phyloP scores from a whole-genome alignment of 2,113 vertebrate species.

The Vanacampus margaritifer region DNA sequence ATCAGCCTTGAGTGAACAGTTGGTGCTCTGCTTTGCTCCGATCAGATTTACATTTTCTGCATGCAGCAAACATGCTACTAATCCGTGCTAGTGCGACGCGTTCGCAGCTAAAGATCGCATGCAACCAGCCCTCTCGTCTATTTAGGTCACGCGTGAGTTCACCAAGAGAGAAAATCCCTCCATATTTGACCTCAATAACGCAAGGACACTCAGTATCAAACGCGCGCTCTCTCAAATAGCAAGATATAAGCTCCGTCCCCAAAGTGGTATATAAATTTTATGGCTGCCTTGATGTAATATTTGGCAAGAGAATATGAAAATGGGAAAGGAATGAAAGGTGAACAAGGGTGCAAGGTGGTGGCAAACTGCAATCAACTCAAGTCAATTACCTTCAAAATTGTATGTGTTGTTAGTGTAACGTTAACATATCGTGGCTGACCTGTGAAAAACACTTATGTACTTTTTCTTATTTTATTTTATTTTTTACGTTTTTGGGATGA shows the following conservation, averaged over 20 bases:
- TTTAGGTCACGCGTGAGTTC: constrained; percentile 7
- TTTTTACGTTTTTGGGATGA: too few relatives aligned
- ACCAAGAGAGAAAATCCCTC: constrained; percentile 11
- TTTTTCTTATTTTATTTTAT: too few relatives aligned
- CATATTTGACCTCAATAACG: constrained; percentile 7
- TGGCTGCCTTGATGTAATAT: constrained; percentile 6
- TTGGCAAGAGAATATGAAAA: constrained; percentile 29
- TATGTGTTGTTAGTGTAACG: constrained; percentile 2
- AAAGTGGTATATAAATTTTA: not conserved
- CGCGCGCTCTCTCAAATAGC: too few relatives aligned
- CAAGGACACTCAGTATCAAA: constrained; percentile 3
- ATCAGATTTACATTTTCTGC: not conserved
- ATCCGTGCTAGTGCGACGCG: not conserved
- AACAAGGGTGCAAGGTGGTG: constrained; percentile 41
- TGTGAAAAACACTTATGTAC: too few relatives aligned
- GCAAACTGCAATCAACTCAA: constrained; percentile 52
- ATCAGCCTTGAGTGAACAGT: constrained; percentile 1
- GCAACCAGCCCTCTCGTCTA: constrained; percentile 8
- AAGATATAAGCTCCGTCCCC: not conserved
- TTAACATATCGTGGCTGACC: too few relatives aligned
- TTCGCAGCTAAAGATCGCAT: constrained; percentile 1
- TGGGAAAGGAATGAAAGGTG: constrained; percentile 31
- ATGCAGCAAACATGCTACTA: constrained; percentile 2
- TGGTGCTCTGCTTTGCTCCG: not conserved
- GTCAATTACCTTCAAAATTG: constrained; percentile 37